Evolutionary conservation across 2,113 vertebrate species (phyloP), one percentile per base, ranked within the genome.

Genomic region (Phalacrocorax pelagicus): DNA sequence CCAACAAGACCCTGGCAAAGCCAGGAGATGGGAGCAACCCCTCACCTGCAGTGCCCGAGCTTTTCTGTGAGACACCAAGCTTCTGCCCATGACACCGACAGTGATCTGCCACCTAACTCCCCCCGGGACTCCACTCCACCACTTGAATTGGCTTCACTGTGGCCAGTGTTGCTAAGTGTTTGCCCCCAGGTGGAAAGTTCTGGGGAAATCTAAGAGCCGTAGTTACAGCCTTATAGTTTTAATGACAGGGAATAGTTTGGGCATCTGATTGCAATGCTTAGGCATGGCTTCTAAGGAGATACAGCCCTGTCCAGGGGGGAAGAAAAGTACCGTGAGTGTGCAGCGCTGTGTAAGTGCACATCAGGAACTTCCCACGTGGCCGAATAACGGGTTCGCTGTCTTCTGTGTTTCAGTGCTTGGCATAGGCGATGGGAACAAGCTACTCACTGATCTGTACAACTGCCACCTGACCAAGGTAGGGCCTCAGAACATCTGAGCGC

Each of bases 391-490:
- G 15, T 55, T 51, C 12, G 4, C 11, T 5, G 4, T 51, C 80
- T 91, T 85, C n/a, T 95, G 2, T 84, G 59, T 98, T 98, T 73
- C 96, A 99, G 99, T 99, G 92, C 98, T 99, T 49, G 99, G 98
- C 27, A 89, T 99, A 8, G 99, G 99, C 54, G 97, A 93, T 0
- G 99, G 98, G 89, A 96, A 98, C 97, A 97, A 96, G 84, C 90
- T 97, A 17, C 97, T 99, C 69, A 97, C 98, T 8, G 93, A 98
- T 24, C 92, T 99, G 83, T 97, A 99, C 93, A 72, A 96, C 12
- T 98, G 97, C 82, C 98, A 98, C 96, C 97, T 98, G 66, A 99
- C 98, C 79, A 99, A 98, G 98, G 99, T 99, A 98, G 63, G 0
- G 55, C n/a, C 74, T 29, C 3, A 0, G 36, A 47, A 9, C 10